phyloP scores from a whole-genome alignment of 2,888 invertebrate species.

The Orgyia antiqua region DNA sequence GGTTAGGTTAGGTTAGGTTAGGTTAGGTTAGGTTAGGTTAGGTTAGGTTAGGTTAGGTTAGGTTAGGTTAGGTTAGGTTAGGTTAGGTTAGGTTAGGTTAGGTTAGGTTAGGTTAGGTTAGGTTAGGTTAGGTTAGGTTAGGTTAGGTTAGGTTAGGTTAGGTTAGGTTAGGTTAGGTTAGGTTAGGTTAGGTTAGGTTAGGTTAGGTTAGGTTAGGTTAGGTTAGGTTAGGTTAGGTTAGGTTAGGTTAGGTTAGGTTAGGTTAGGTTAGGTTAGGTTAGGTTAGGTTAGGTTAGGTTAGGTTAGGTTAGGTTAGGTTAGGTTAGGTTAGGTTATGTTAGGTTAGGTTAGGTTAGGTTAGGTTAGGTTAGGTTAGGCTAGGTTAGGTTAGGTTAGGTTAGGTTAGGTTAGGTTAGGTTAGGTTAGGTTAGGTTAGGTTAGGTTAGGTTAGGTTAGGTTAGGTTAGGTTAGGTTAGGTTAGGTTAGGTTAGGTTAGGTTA shows the following conservation, averaged over 20 bases:
- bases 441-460: conserved; percentile 5
- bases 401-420: conserved; percentile 5
- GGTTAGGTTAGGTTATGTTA: too few relatives aligned
- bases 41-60: conserved; percentile 8
- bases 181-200: conserved; percentile 6
- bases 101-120: conserved; percentile 7
- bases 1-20: conserved; percentile 8
- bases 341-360: too few relatives aligned
- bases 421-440: conserved; percentile 5
- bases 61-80: conserved; percentile 8
- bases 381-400: conserved; percentile 5
- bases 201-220: conserved; percentile 8
- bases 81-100: conserved; percentile 6
- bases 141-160: conserved; percentile 7
- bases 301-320: conserved; percentile 3
- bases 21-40: conserved; percentile 7
- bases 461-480: conserved; percentile 5
- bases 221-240: conserved; percentile 7
- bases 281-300: conserved; percentile 3
- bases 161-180: conserved; percentile 7
- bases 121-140: conserved; percentile 7
- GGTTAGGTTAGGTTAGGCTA: conserved; percentile 4
- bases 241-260: conserved; percentile 7
- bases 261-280: conserved; percentile 7
- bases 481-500: conserved; percentile 4